Percentiles rank a stretch among this genome's conserved stretches.
These are phyloP conservation scores for Champsocephalus gunnari DNA, from an alignment of 2,797 vertebrate species.

Conservation along the genomic window DNA sequence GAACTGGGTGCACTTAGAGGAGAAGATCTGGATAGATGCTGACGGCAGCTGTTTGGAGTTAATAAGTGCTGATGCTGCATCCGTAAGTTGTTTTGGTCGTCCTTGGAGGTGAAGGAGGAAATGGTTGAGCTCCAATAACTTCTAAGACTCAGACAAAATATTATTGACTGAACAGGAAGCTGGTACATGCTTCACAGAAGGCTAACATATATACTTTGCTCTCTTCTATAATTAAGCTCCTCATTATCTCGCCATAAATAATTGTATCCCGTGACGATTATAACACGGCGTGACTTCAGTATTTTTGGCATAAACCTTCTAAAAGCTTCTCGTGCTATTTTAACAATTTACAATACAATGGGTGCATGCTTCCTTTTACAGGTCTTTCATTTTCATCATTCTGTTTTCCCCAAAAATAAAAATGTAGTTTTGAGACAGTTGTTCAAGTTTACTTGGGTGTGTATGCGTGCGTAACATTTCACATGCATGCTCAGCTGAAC, in stretches of 20 bases:
- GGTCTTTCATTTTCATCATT: neutral
- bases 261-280: conserved; percentile 51
- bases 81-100: conserved; percentile 38
- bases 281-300: conserved; percentile 25
- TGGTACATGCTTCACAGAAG: conserved; percentile 14
- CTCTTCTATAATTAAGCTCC: conserved; percentile 52
- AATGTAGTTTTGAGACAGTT: neutral
- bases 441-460: neutral
- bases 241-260: conserved; percentile 57
- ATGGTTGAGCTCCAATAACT: conserved; percentile 41
- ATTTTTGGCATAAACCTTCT: conserved; percentile 19
- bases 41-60: conserved; percentile 32
- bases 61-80: conserved; percentile 62
- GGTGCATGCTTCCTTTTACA: neutral
- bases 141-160: conserved; percentile 23
- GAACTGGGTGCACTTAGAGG: conserved; percentile 9
- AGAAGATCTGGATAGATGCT: conserved; percentile 44
- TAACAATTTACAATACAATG: neutral
- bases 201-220: conserved; percentile 48
- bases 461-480: neutral
- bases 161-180: conserved; percentile 28
- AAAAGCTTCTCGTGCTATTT: conserved; percentile 4
- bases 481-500: neutral
- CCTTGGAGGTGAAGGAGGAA: conserved; percentile 32
- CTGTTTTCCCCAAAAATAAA: neutral